phyloP scores from a whole-genome alignment of 1,140 invertebrate genomes.

The Fopius arisanus region DNA sequence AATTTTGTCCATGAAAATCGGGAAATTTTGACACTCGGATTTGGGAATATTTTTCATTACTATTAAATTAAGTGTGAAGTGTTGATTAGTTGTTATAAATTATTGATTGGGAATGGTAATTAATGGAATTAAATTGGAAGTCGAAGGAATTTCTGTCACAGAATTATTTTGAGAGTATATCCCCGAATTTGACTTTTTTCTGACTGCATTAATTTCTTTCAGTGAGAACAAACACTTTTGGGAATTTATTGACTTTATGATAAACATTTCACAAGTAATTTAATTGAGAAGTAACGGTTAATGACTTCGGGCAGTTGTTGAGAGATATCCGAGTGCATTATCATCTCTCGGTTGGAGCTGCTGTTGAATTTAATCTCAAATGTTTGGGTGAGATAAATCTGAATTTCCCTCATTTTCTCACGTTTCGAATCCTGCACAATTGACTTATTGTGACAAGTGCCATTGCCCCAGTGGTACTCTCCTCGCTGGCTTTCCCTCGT shows the following conservation, averaged over 20 bases:
- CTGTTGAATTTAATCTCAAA: neutral
- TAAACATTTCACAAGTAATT: no score
- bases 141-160: no score
- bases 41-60: no score
- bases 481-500: constrained; percentile 1
- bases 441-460: constrained; percentile 45
- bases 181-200: no score
- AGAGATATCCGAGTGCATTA: no score
- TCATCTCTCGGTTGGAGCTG: neutral
- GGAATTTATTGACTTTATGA: neutral
- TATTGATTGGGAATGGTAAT: no score
- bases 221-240: neutral
- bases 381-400: neutral
- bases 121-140: no score
- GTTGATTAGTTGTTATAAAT: no score
- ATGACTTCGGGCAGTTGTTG: neutral
- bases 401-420: neutral
- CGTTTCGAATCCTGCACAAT: neutral
- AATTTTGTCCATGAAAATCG: no score
- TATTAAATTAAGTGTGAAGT: no score
- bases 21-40: no score
- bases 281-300: neutral
- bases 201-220: neutral
- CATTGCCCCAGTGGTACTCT: constrained; percentile 45
- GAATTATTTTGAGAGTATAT: no score